phyloP scores from a whole-genome alignment of 2,113 vertebrate genomes.

The Emydocephalus ijimae region DNA sequence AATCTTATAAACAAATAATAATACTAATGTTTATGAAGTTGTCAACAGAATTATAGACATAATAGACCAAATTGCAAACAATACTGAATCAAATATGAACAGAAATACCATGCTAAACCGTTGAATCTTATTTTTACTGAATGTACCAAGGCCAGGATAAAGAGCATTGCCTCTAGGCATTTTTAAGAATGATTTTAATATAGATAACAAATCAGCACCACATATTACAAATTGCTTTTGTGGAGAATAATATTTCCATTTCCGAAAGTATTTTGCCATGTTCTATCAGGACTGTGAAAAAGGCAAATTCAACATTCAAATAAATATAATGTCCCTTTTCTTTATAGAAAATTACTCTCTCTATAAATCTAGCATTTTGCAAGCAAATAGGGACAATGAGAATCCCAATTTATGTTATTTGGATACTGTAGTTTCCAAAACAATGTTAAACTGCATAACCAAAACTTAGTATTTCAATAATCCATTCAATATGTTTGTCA shows the following conservation, averaged over 20 bases:
- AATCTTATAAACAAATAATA: background rate
- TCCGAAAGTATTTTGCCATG: background rate
- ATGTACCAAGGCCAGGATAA: background rate
- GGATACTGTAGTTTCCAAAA: background rate
- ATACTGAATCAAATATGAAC: background rate
- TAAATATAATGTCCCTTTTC: background rate
- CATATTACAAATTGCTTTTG: slow-evolving; percentile 19
- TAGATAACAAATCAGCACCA: background rate
- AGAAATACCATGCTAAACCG: background rate
- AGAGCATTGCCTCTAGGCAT: background rate
- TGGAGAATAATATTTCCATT: background rate
- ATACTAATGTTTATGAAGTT: background rate
- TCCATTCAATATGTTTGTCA: background rate
- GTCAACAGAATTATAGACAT: background rate
- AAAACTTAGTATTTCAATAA: background rate
- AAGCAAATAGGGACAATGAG: background rate
- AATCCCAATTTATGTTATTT: background rate
- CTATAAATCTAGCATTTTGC: background rate
- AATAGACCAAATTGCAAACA: background rate
- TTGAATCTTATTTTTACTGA: background rate
- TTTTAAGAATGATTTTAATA: background rate
- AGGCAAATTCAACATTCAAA: background rate
- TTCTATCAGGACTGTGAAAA: background rate
- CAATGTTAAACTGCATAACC: background rate
- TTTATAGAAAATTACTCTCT: background rate